Base-by-base conservation (phyloP, 2,797 vertebrate genomes). In the Pampus argenteus region DNA sequence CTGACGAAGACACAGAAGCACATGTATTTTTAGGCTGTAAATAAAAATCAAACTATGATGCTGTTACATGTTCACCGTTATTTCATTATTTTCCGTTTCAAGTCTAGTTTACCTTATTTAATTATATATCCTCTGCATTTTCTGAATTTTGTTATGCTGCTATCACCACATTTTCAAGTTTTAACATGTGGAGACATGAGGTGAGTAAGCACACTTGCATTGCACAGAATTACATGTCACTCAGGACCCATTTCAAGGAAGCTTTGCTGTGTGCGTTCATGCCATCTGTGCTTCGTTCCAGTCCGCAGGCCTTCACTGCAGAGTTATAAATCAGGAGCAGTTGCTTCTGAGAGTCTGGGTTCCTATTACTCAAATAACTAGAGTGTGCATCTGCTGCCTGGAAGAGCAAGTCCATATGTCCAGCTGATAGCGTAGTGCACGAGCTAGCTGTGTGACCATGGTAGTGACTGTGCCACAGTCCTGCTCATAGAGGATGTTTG, bases 341-440 rank as follows among this genome's bases (percentile, higher is more conserved):
- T 78, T 88, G 88, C 60, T 36, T 69, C 25, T 1, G 9, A 42
- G 84, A 65, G 49, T 88, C 66, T 38, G 20, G 60, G 86, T 87
- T 80, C 79, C 51, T 56, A 4, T 4, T 42, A 64, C 79, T 87
- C 70, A 77, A 52, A 89, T 90, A 71, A 65, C 78, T 14, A 9
- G 45, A 17, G 23, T 31, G 70, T 38, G 36, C 59, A 55, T 40
- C 42, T 34, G 42, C 22, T 44, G 60, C 9, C 22, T 10, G 44
- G 17, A 51, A 29, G 58, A 38, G 25, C 4, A 4, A 20, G 69
- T 54, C 67, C 60, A 64, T 49, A 31, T 38, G 70, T 54, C 23
- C 29, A 28, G 18, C 31, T 50, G 18, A 36, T 2, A 51, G 54
- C 10, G 36, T 8, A 6, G 20, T 71, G 48, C 85, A 88, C 0